These are phyloP conservation scores for Montipora capricornis DNA, from an alignment of 64 coral and sea anemone species.

Conservation along the genomic window DNA sequence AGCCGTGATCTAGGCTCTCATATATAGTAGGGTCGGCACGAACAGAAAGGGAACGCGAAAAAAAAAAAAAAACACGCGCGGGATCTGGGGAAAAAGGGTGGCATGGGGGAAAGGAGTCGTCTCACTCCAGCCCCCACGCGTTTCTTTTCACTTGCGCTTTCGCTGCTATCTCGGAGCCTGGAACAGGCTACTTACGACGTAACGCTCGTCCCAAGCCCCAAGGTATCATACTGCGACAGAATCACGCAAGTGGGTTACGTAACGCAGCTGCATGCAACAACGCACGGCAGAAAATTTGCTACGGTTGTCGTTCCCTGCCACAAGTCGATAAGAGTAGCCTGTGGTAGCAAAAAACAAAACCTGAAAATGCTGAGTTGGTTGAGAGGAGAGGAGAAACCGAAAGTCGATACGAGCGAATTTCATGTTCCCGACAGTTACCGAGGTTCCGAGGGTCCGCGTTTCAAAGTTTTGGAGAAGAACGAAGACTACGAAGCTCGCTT, in stretches of 20 bases:
- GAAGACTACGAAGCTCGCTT: slow-evolving; percentile 68
- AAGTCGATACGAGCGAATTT: slow-evolving; percentile 60
- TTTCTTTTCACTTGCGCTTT: too few relatives aligned
- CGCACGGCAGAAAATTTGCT: not conserved
- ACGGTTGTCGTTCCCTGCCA: not conserved
- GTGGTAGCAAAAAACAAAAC: not conserved
- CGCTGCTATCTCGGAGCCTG: too few relatives aligned
- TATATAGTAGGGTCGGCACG: too few relatives aligned
- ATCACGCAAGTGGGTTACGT: not conserved
- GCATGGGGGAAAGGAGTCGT: too few relatives aligned
- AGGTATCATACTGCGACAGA: not conserved
- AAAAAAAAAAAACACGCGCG: too few relatives aligned
- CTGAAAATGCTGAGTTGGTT: slow-evolving; percentile 58
- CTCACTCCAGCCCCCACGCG: too few relatives aligned
- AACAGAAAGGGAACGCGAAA: too few relatives aligned
- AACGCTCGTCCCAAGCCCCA: not conserved
- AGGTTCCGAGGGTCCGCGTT: slow-evolving; percentile 55
- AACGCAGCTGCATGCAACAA: not conserved
- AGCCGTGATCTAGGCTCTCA: too few relatives aligned
- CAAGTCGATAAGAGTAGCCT: not conserved
- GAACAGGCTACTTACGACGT: too few relatives aligned
- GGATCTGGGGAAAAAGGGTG: too few relatives aligned
- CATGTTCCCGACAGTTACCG: slow-evolving; percentile 68
- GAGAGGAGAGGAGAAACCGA: slow-evolving; percentile 76
- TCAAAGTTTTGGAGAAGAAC: slow-evolving; percentile 42